Percentiles rank a stretch among this genome's conserved stretches.
phyloP scores from a whole-genome alignment of 35 echinoderm and acorn worm genomes.

The Anneissia japonica region DNA sequence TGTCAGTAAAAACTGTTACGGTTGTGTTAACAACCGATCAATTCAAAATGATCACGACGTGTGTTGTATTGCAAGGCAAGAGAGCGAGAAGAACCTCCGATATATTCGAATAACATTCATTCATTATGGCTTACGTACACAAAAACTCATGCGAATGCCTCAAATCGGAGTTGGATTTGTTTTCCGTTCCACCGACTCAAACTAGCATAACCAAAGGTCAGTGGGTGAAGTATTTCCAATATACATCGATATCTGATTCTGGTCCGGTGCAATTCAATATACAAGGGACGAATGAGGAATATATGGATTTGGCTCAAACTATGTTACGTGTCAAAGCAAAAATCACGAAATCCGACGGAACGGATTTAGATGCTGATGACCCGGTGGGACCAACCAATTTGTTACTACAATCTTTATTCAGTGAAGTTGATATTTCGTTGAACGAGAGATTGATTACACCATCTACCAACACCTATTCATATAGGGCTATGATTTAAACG shows the following conservation, averaged over 20 bases:
- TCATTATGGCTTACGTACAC: conserved; percentile 44
- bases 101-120: conserved; percentile 2
- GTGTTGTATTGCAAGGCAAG: too few relatives aligned
- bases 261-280: conserved; percentile 58
- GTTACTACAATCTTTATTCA: conserved; percentile 47
- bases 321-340: conserved; percentile 41
- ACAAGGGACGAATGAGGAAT: conserved; percentile 32
- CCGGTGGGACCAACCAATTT: conserved; percentile 47
- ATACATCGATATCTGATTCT: conserved; percentile 6
- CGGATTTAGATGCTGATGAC: neutral
- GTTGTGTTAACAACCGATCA: neutral
- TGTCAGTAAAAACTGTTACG: neutral
- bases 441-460: conserved; percentile 23
- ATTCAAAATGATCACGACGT: too few relatives aligned
- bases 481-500: conserved; percentile 54
- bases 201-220: conserved; percentile 19
- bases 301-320: conserved; percentile 44
- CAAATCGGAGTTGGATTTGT: conserved; percentile 48
- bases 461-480: conserved; percentile 37
- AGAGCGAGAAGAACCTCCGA: conserved; percentile 18
- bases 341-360: conserved; percentile 41
- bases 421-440: conserved; percentile 40
- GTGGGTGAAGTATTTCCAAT: conserved; percentile 41
- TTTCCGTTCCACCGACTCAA: conserved; percentile 47
- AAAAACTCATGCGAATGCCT: conserved; percentile 56